phyloP scores from a whole-genome alignment of 1,140 invertebrate species.

The Drosophila melanogaster region DNA sequence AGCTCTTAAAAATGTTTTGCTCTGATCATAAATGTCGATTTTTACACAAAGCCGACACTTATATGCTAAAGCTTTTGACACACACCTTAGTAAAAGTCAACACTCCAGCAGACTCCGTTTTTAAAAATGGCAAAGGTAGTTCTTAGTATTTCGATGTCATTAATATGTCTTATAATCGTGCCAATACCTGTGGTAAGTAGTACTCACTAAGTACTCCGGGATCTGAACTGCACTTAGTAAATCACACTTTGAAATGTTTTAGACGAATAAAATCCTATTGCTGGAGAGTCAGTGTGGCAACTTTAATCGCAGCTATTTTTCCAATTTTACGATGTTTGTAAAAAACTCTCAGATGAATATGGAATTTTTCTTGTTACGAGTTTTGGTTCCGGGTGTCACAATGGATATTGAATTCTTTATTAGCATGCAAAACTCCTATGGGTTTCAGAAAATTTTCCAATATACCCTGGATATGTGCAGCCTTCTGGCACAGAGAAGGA shows the following conservation, averaged over 20 bases:
- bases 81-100: constrained; percentile 10
- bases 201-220: constrained; percentile 1
- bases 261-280: constrained; percentile 23
- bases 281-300: constrained; percentile 13
- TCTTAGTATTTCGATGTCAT: too few relatives aligned
- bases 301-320: constrained; percentile 45
- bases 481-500: constrained; percentile 36
- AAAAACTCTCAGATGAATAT: constrained; percentile 25
- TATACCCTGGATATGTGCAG: constrained; percentile 59
- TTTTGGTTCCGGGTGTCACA: constrained; percentile 33
- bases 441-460: constrained; percentile 54
- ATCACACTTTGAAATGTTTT: too few relatives aligned
- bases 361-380: constrained; percentile 37
- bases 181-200: constrained; percentile 23
- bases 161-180: neutral
- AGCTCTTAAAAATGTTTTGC: constrained; percentile 1
- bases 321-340: constrained; percentile 33
- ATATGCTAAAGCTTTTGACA: neutral
- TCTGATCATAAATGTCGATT: constrained; percentile 1
- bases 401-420: constrained; percentile 50
- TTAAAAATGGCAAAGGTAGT: constrained; percentile 4
- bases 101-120: neutral
- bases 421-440: constrained; percentile 31
- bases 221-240: too few relatives aligned
- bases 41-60: neutral